Conservation (phyloP, 2,113 vertebrate species). For the Dryoscopus gambensis region DNA sequence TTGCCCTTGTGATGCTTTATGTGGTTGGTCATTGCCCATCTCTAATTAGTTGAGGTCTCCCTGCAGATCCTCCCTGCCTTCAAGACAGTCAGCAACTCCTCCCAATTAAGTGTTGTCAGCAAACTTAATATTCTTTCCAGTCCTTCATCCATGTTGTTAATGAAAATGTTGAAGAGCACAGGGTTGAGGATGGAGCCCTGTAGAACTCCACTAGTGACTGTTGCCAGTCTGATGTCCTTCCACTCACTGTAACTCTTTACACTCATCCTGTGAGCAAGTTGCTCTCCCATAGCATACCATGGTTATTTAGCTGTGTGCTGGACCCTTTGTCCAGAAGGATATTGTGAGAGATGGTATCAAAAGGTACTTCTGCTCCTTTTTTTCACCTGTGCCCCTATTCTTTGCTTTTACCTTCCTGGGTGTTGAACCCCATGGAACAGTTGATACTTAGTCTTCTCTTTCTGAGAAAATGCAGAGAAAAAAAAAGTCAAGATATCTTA, state of each 20-base stretch:
- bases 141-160: not conserved
- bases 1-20: not conserved
- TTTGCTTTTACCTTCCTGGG: not conserved
- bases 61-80: not conserved
- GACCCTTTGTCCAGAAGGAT: not conserved
- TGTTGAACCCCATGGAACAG: fast-evolving
- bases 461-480: not conserved
- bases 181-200: fast-evolving
- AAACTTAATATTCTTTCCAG: not conserved
- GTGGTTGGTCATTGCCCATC: fast-evolving
- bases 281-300: not conserved
- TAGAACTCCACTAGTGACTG: no score
- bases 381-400: not conserved
- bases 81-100: not conserved
- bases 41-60: no score
- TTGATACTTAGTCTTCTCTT: not conserved
- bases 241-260: not conserved
- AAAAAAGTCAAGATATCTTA: not conserved
- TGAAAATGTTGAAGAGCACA: not conserved
- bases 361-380: not conserved
- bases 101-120: not conserved
- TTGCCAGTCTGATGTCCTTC: not conserved
- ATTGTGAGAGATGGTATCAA: not conserved
- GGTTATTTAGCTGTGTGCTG: not conserved
- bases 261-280: no score